Evolutionary conservation across 2,113 vertebrate species (phyloP).

Genomic region (Nothobranchius kuhntae): DNA sequence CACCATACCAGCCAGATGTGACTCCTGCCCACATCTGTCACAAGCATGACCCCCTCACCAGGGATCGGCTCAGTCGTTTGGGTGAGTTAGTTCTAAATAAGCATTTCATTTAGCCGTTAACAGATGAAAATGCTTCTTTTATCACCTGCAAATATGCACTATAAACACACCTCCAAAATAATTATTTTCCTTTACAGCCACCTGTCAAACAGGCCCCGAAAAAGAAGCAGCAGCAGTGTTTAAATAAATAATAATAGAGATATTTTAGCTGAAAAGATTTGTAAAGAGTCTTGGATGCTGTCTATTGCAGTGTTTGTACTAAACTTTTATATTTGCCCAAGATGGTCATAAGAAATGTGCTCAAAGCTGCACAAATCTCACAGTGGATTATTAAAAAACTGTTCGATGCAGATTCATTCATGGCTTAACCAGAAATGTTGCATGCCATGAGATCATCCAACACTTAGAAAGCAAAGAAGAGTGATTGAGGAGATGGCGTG

Average conservation of each 20-base stretch:
- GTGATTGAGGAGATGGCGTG: no score
- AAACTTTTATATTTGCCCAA: conserved; percentile 26
- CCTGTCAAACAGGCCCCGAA: conserved; percentile 19
- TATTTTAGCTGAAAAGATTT: conserved; percentile 41
- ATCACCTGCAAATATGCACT: no score
- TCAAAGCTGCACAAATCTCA: conserved; percentile 38
- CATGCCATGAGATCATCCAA: no score
- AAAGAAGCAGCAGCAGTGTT: background rate
- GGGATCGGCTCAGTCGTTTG: conserved; percentile 1
- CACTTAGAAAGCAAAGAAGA: no score
- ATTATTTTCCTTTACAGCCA: background rate
- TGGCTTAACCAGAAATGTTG: no score
- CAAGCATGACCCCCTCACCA: conserved; percentile 23
- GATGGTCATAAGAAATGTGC: conserved; percentile 19
- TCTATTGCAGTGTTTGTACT: conserved; percentile 20
- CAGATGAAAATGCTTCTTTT: no score
- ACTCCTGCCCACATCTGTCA: conserved; percentile 57
- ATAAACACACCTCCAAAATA: background rate
- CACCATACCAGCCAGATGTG: conserved; percentile 59
- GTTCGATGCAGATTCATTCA: background rate
- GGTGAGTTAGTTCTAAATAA: background rate
- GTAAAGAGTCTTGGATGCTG: conserved; percentile 38
- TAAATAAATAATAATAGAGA: conserved; percentile 19
- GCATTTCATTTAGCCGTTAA: background rate
- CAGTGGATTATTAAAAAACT: conserved; percentile 49